These are phyloP conservation scores for Scrobipalpa costella DNA, from an alignment of 2,888 invertebrate species.

Conservation along the genomic window DNA sequence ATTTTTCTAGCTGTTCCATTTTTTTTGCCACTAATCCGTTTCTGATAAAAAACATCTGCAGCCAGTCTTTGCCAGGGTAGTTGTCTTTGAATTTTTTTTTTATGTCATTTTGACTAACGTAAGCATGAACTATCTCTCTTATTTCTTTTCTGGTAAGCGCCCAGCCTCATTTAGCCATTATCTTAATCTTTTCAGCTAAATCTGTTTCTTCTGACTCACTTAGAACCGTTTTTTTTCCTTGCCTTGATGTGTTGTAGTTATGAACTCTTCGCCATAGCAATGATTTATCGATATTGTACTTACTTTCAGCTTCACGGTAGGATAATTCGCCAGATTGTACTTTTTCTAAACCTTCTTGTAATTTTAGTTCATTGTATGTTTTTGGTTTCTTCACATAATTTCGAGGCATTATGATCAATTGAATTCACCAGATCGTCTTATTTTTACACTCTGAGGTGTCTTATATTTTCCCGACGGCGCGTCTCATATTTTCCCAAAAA, in stretches of 20 bases:
- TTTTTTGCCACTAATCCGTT: constrained; percentile 26
- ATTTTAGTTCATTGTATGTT: constrained; percentile 17
- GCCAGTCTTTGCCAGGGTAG: constrained; percentile 27
- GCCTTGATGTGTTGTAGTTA: constrained; percentile 23
- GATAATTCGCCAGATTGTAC: constrained; percentile 20
- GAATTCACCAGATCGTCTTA: constrained; percentile 4
- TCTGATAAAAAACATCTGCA: constrained; percentile 25
- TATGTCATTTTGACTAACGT: constrained; percentile 26
- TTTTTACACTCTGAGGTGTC: constrained; percentile 10
- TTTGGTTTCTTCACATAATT: constrained; percentile 23
- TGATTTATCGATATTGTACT: constrained; percentile 23
- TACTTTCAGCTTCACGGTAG: constrained; percentile 21
- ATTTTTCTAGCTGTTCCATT: constrained; percentile 28
- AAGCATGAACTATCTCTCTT: constrained; percentile 21
- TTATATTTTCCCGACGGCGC: constrained; percentile 18
- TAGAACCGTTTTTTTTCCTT: constrained; percentile 28
- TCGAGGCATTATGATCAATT: constrained; percentile 19
- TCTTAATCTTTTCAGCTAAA: constrained; percentile 26
- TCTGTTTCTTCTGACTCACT: constrained; percentile 25
- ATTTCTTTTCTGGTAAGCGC: constrained; percentile 28
- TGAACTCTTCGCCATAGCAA: constrained; percentile 27
- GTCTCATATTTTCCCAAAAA: constrained; percentile 22
- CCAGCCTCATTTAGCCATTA: constrained; percentile 29
- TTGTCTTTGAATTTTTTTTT: constrained; percentile 26
- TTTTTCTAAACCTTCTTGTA: constrained; percentile 25